Percentiles rank a stretch among this genome's conserved stretches.
phyloP scores from a whole-genome alignment of 35 echinoderm and acorn worm species.

The Amphiura filiformis region DNA sequence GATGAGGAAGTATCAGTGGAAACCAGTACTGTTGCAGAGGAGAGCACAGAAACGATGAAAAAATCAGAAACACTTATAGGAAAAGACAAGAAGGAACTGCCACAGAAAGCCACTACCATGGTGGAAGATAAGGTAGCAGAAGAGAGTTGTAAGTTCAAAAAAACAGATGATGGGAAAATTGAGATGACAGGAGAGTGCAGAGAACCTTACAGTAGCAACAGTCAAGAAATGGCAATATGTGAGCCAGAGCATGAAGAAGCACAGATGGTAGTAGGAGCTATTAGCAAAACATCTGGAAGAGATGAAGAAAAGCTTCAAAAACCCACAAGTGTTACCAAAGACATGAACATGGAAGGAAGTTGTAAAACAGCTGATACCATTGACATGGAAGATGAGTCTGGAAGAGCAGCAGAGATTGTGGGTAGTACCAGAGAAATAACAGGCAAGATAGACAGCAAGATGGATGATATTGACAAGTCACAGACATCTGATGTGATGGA shows the following conservation, averaged over 20 bases:
- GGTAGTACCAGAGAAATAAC: background rate
- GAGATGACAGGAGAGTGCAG: background rate
- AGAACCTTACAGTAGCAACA: background rate
- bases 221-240: background rate
- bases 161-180: background rate
- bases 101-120: background rate
- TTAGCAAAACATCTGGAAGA: background rate
- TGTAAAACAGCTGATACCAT: background rate
- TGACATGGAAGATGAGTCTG: background rate
- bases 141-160: background rate
- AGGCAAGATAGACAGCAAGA: background rate
- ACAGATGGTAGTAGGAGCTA: background rate
- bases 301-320: background rate
- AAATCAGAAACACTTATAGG: background rate
- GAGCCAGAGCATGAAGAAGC: background rate
- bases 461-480: background rate
- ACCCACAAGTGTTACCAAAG: background rate
- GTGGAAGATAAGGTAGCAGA: background rate
- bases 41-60: background rate
- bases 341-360: background rate
- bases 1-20: background rate
- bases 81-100: background rate
- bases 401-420: background rate
- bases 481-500: background rate
- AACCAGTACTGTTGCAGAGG: background rate